Conservation (phyloP, 2,113 vertebrate species). For the Nycticebus coucang region DNA sequence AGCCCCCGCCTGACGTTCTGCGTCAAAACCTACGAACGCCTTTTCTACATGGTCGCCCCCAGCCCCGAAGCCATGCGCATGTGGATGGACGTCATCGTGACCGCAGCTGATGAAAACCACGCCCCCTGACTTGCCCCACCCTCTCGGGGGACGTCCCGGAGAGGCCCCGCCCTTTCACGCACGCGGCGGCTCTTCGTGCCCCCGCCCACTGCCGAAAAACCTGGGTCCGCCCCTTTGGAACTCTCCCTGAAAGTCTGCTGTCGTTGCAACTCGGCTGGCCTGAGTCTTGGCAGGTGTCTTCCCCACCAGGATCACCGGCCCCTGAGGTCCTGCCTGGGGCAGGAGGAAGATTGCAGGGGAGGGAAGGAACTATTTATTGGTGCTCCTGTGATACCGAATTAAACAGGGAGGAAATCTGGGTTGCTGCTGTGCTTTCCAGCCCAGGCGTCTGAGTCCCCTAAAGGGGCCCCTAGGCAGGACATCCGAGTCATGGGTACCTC, state of each 20-base stretch:
- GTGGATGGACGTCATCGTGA: conserved; percentile 96
- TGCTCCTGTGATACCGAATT: conserved; percentile 64
- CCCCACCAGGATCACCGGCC: background rate
- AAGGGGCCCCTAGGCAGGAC: background rate
- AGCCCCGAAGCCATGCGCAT: conserved; percentile 93
- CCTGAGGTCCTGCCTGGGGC: background rate
- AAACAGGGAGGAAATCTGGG: conserved; percentile 56
- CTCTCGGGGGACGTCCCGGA: accelerated
- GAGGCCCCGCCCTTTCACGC: background rate
- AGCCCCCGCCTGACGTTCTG: conserved; percentile 92
- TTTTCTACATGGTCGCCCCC: conserved; percentile 93
- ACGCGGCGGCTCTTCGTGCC: accelerated
- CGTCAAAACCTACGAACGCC: conserved; percentile 94
- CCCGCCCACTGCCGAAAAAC: background rate
- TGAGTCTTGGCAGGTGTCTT: background rate
- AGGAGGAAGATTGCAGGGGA: background rate
- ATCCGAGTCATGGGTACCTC: background rate
- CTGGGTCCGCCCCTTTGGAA: background rate
- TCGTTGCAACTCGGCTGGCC: background rate
- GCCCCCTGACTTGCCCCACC: conserved; percentile 85
- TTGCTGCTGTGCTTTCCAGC: background rate
- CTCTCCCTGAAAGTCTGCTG: accelerated
- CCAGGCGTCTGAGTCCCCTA: background rate
- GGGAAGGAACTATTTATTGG: conserved; percentile 76
- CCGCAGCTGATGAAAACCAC: conserved; percentile 91